Percentiles rank a stretch among this genome's conserved stretches.
Evolutionary conservation across 2,797 vertebrate species (phyloP).

Genomic region (Propithecus deckenii): DNA sequence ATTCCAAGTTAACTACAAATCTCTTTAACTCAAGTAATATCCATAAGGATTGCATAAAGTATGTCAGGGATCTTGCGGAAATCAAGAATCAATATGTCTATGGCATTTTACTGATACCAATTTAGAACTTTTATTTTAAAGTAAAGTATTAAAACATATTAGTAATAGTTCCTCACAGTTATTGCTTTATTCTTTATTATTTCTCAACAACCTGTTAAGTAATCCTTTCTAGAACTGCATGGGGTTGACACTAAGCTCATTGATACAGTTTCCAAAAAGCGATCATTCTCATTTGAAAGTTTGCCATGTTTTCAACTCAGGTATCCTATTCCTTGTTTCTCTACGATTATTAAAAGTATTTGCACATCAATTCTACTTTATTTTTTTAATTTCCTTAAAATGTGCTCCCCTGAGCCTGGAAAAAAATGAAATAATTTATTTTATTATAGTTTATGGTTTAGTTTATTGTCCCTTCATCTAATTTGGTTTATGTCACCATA

Average conservation of each 20-base stretch:
- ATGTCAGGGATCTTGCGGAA: background rate
- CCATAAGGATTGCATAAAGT: background rate
- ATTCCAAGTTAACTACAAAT: background rate
- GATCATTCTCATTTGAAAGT: background rate
- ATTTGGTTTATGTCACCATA: background rate
- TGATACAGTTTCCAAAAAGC: background rate
- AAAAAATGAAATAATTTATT: background rate
- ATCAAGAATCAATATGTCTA: background rate
- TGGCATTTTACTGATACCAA: background rate
- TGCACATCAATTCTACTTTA: background rate
- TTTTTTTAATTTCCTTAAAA: background rate
- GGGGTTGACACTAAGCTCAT: background rate
- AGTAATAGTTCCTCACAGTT: background rate
- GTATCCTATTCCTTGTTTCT: background rate
- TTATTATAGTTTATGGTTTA: background rate
- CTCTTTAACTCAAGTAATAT: background rate
- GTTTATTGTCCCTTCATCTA: background rate
- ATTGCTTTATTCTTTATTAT: background rate
- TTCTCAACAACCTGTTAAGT: background rate
- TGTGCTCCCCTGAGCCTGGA: background rate
- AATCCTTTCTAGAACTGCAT: background rate
- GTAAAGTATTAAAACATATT: background rate
- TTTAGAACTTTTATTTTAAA: background rate
- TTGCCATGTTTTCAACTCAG: background rate
- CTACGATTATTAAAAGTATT: background rate